These are phyloP conservation scores for Leptinotarsa undecemlineata DNA, from an alignment of 1,140 invertebrate genomes.

Conservation along the genomic window DNA sequence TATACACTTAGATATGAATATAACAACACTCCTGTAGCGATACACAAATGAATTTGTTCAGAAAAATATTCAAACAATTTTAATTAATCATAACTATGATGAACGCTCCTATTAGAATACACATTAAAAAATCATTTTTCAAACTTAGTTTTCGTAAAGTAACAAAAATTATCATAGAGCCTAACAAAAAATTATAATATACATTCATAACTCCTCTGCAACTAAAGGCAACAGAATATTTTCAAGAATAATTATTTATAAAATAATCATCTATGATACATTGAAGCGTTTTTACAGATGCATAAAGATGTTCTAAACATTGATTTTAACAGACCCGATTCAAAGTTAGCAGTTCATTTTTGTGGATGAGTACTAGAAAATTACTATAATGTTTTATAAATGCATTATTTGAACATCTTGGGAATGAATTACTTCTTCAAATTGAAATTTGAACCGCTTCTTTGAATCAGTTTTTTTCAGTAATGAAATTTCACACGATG, in stretches of 20 bases:
- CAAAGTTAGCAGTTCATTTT: background rate
- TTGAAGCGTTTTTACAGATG: background rate
- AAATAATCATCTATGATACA: constrained; percentile 15
- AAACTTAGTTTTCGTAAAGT: background rate
- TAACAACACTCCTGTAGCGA: constrained; percentile 2
- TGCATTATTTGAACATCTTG: background rate
- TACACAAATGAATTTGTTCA: background rate
- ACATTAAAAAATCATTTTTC: background rate
- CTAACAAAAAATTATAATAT: background rate
- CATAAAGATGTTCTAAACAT: constrained; percentile 5
- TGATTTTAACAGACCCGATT: background rate
- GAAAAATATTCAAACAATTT: background rate
- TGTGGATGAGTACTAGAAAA: background rate
- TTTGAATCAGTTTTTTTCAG: background rate
- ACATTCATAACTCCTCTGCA: background rate
- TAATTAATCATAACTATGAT: constrained; percentile 1
- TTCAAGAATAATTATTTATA: constrained; percentile 14
- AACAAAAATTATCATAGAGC: background rate
- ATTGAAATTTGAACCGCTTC: background rate
- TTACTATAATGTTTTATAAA: background rate
- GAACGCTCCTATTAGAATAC: background rate
- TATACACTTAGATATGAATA: background rate
- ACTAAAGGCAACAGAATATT: background rate
- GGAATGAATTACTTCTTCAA: background rate
- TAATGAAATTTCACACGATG: constrained; percentile 8